A percentile compares a stretch with the other conserved stretches of the same genome.
phyloP scores from a whole-genome alignment of 2,888 invertebrate species.

The Polia nebulosa region DNA sequence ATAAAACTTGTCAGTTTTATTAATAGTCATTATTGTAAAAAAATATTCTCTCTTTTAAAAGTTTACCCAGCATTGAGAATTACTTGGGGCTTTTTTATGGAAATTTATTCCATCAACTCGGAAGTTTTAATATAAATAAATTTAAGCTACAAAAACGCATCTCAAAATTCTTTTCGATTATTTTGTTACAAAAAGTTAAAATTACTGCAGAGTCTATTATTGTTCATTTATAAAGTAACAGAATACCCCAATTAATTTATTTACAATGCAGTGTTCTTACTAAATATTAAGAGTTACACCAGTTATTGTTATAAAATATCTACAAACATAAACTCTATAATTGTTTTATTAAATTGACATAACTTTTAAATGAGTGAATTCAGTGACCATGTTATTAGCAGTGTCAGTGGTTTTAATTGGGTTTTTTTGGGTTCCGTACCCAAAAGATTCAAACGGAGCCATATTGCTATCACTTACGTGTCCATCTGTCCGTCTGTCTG shows the following conservation, averaged over 20 bases:
- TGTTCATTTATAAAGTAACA: constrained; percentile 4
- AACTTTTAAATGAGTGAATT: not conserved
- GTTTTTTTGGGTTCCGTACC: too few species aligned
- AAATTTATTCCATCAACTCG: constrained; percentile 67
- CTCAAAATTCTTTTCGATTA: constrained; percentile 36
- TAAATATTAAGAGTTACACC: not conserved
- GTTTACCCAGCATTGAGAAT: constrained; percentile 48
- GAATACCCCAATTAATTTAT: not conserved
- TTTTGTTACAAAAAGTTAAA: constrained; percentile 13
- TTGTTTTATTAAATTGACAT: too few species aligned
- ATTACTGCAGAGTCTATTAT: not conserved
- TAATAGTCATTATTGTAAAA: constrained; percentile 61
- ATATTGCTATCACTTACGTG: too few species aligned
- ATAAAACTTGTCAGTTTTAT: constrained; percentile 64
- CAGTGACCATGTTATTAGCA: not conserved
- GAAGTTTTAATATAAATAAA: constrained; percentile 57
- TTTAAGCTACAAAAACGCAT: constrained; percentile 59
- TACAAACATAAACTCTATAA: not conserved
- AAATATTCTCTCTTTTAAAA: constrained; percentile 57
- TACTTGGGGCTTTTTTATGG: constrained; percentile 55
- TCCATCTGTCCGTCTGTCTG: too few species aligned
- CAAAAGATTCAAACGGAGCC: too few species aligned
- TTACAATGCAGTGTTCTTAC: not conserved
- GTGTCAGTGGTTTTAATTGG: too few species aligned
- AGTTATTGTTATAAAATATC: not conserved